phyloP scores from a whole-genome alignment of 2,113 vertebrate species.

The Pelodiscus sinensis region DNA sequence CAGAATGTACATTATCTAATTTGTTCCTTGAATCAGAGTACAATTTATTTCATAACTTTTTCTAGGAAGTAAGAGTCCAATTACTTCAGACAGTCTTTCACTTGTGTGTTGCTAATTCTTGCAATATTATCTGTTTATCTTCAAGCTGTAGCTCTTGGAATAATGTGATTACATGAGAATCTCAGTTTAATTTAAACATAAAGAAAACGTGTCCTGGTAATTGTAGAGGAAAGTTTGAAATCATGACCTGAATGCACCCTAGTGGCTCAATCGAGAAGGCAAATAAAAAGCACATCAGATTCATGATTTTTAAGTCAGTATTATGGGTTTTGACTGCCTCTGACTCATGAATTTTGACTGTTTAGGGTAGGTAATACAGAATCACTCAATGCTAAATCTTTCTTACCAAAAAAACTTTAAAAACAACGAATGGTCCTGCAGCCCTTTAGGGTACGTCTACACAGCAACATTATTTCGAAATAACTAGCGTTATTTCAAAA shows the following conservation, averaged over 20 bases:
- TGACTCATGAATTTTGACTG: neutral
- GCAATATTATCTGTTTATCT: neutral
- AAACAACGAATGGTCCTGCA: too few species aligned
- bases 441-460: too few species aligned
- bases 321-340: neutral
- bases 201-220: neutral
- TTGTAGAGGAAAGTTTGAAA: neutral
- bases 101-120: neutral
- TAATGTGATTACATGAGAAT: neutral
- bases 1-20: neutral
- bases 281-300: neutral
- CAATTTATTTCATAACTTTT: neutral
- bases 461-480: too few species aligned
- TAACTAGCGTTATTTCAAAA: too few species aligned
- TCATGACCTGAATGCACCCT: neutral
- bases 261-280: neutral
- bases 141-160: neutral
- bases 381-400: neutral
- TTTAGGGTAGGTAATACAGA: neutral
- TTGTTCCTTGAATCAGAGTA: neutral
- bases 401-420: neutral
- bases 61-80: neutral
- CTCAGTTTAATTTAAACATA: neutral
- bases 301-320: neutral
- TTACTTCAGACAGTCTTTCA: neutral